Conservation (phyloP, 2,797 vertebrate genomes). For the Vespertilio murinus region DNA sequence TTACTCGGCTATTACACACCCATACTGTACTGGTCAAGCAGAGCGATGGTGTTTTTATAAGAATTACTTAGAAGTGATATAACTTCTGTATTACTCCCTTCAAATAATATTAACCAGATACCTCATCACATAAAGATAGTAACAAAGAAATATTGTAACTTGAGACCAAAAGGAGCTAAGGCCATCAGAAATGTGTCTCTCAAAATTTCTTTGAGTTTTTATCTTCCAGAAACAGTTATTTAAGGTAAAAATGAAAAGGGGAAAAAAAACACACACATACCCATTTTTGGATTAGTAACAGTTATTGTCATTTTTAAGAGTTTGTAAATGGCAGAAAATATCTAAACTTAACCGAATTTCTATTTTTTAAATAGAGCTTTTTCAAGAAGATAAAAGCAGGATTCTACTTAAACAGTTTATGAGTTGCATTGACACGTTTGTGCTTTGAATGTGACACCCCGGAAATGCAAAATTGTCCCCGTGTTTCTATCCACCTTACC, state of each 20-base stretch:
- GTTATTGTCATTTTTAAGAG: not conserved
- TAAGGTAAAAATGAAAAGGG: not conserved
- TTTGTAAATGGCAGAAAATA: not conserved
- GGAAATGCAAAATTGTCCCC: not conserved
- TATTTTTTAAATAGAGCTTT: constrained; percentile 4
- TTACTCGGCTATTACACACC: not conserved
- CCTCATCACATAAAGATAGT: not conserved
- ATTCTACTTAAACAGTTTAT: not conserved
- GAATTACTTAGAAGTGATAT: not conserved
- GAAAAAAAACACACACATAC: not conserved
- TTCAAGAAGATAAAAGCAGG: not conserved
- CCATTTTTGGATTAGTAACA: not conserved
- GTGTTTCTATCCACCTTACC: not conserved
- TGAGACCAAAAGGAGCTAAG: too few relatives aligned
- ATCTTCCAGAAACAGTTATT: too few relatives aligned
- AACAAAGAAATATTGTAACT: too few relatives aligned
- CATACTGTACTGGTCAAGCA: not conserved
- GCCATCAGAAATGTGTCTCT: too few relatives aligned
- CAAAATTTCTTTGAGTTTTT: too few relatives aligned
- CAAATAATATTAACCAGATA: not conserved
- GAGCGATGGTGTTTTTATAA: not conserved
- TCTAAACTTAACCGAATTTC: not conserved
- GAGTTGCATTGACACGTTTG: not conserved
- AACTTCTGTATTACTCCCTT: not conserved
- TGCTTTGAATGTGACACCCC: not conserved